Evolutionary conservation across 2,113 vertebrate species (phyloP).

Genomic region (Alligator sinensis): DNA sequence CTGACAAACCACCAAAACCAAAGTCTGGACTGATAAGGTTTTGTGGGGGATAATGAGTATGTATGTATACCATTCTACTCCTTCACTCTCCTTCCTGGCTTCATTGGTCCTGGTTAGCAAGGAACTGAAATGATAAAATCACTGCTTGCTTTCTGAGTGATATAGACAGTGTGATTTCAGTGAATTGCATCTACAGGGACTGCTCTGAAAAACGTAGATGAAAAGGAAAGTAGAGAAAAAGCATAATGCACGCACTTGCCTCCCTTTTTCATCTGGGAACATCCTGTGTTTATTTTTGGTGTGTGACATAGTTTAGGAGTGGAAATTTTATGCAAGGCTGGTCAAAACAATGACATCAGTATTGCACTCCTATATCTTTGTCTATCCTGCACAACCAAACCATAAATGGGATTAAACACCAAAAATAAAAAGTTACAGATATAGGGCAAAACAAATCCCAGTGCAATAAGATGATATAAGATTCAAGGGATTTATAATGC

Average conservation of each 20-base stretch:
- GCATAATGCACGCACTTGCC: constrained; percentile 23
- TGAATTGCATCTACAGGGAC: constrained; percentile 38
- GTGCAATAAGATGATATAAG: neutral
- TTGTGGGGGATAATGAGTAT: neutral
- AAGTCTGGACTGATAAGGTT: neutral
- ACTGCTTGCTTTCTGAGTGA: neutral
- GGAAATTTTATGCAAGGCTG: constrained; percentile 31
- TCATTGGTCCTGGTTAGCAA: neutral
- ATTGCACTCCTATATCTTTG: neutral
- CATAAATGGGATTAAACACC: neutral
- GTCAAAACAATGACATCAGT: neutral
- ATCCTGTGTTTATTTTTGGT: too few relatives aligned
- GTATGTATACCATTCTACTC: neutral
- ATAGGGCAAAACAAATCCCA: neutral
- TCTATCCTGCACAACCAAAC: neutral
- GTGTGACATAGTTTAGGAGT: neutral
- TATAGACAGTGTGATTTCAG: constrained; percentile 33
- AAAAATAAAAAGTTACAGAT: neutral
- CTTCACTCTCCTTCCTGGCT: neutral
- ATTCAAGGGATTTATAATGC: neutral
- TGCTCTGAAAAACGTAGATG: constrained; percentile 38
- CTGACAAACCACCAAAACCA: too few relatives aligned
- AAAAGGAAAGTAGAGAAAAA: constrained; percentile 31
- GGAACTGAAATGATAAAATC: neutral
- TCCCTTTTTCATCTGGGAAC: neutral